These are phyloP conservation scores for Oceanites oceanicus DNA, from an alignment of 2,113 vertebrate species.

Conservation along the genomic window DNA sequence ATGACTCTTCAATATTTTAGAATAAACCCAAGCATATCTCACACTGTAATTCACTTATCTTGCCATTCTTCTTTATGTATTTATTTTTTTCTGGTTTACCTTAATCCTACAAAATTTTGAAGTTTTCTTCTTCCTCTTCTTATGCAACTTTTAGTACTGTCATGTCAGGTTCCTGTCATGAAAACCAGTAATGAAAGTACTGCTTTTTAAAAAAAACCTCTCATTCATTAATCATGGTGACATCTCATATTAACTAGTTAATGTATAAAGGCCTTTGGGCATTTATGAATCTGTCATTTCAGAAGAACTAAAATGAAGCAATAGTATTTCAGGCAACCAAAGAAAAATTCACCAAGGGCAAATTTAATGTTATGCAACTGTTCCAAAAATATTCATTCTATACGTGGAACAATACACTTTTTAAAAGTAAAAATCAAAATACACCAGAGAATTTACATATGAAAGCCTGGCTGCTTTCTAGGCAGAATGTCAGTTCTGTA, in stretches of 20 bases:
- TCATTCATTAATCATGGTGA: constrained; percentile 39
- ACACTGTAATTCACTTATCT: background rate
- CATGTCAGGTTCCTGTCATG: background rate
- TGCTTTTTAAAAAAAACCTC: background rate
- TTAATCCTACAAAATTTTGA: background rate
- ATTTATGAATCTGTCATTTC: constrained; percentile 34
- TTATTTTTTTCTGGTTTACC: background rate
- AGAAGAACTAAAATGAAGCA: constrained; percentile 12
- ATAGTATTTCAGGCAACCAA: background rate
- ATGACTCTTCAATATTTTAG: background rate
- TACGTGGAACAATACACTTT: background rate
- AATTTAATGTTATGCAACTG: constrained; percentile 9
- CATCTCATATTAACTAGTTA: constrained; percentile 48
- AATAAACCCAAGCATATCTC: background rate
- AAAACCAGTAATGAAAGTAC: background rate
- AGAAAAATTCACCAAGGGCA: background rate
- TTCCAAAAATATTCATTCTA: constrained; percentile 42
- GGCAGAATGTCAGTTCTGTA: background rate
- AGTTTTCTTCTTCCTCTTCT: background rate
- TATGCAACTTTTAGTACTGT: background rate
- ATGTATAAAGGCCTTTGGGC: background rate
- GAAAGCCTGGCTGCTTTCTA: constrained; percentile 41
- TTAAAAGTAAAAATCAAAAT: constrained; percentile 25
- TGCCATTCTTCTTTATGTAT: background rate
- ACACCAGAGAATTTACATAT: background rate